These are phyloP conservation scores for Umimayanthus chanpuru DNA, from an alignment of 92 coral and sea anemone species.

Conservation along the genomic window DNA sequence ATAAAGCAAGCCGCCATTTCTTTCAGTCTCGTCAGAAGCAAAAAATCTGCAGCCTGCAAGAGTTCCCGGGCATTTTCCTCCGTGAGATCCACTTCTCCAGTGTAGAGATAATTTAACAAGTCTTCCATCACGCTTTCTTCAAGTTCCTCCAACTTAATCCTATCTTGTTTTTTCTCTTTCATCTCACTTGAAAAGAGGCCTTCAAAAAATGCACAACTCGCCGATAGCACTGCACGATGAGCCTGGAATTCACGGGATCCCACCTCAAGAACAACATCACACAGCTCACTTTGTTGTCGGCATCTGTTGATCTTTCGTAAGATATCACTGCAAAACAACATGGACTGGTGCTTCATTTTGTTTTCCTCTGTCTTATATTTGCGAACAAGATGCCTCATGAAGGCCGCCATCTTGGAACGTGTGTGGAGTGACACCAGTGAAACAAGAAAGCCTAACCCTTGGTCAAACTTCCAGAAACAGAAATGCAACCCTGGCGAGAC, in stretches of 20 bases:
- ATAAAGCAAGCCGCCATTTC: constrained; percentile 40
- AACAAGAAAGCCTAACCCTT: neutral
- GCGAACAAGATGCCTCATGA: constrained; percentile 26
- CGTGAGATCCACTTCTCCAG: constrained; percentile 15
- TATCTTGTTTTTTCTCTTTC: constrained; percentile 23
- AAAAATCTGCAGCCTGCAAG: constrained; percentile 26
- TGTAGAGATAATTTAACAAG: constrained; percentile 19
- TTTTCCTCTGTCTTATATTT: constrained; percentile 9
- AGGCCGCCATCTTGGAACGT: constrained; percentile 17
- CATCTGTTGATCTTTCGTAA: constrained; percentile 1
- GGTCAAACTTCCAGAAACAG: too few species aligned
- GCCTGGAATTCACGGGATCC: constrained; percentile 9
- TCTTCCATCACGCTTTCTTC: constrained; percentile 14
- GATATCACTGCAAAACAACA: constrained; percentile 18
- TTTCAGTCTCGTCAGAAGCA: constrained; percentile 27
- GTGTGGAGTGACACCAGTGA: too few species aligned
- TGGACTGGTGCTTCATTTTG: neutral
- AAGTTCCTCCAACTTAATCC: constrained; percentile 13
- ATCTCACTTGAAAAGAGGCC: constrained; percentile 8
- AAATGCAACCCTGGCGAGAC: too few species aligned
- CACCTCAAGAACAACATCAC: constrained; percentile 25
- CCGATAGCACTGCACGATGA: constrained; percentile 17
- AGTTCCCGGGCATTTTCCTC: neutral
- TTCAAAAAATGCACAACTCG: constrained; percentile 15
- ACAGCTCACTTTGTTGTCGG: constrained; percentile 11